Evolutionary conservation across 2,113 vertebrate species (phyloP).

Genomic region (Tragulus kanchil): DNA sequence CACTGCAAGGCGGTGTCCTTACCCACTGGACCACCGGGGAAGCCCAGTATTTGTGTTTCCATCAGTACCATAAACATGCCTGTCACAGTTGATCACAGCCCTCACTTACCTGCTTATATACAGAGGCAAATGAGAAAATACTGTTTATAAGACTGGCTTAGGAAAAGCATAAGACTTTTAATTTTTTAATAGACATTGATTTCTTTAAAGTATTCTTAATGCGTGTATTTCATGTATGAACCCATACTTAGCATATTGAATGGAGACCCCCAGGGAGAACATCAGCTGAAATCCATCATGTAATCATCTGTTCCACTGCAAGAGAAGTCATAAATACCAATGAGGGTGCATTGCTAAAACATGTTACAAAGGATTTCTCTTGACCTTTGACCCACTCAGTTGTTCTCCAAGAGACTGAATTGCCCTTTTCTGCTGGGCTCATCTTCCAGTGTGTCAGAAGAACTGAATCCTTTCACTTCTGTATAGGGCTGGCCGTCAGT

Average conservation of each 20-base stretch:
- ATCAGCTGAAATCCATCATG: not conserved
- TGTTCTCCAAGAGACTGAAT: not conserved
- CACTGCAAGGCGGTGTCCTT: no score
- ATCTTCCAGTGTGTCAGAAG: not conserved
- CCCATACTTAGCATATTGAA: not conserved
- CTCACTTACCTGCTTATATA: not conserved
- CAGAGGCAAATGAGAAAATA: not conserved
- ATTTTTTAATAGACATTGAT: not conserved
- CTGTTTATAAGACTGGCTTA: not conserved
- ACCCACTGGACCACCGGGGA: no score
- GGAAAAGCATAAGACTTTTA: not conserved
- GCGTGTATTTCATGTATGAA: not conserved
- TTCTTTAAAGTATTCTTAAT: not conserved
- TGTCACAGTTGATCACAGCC: not conserved
- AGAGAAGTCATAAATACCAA: not conserved
- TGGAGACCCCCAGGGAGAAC: not conserved
- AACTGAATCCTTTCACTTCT: not conserved
- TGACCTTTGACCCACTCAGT: not conserved
- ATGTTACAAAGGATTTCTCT: not conserved
- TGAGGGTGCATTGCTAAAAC: not conserved
- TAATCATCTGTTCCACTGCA: not conserved
- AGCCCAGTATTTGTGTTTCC: not conserved
- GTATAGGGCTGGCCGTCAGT: not conserved
- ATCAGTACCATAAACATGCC: not conserved
- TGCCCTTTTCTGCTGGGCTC: not conserved